phyloP scores from a whole-genome alignment of 2,888 invertebrate genomes.

The Sarcophaga variegata region DNA sequence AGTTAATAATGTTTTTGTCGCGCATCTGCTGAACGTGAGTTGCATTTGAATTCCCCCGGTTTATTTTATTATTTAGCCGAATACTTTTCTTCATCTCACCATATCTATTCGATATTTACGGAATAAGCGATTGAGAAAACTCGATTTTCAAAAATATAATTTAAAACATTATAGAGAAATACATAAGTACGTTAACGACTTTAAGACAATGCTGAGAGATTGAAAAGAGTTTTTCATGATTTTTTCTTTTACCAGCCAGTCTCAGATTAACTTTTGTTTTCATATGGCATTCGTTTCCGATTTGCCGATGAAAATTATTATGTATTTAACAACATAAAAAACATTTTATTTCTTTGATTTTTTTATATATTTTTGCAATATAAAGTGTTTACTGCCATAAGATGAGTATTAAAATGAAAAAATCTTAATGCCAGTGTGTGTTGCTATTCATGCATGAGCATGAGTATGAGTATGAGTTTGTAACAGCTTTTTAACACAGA shows the following conservation, averaged over 20 bases:
- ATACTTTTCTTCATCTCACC: neutral
- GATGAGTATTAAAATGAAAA: neutral
- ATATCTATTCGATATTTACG: neutral
- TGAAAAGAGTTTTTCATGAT: neutral
- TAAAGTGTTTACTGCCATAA: conserved; percentile 10
- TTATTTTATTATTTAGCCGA: neutral
- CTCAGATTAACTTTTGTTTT: conserved; percentile 13
- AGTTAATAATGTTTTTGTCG: conserved; percentile 52
- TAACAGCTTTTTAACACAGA: conserved; percentile 39
- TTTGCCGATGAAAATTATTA: too few relatives aligned
- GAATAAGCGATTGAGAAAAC: neutral
- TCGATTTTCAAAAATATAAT: neutral
- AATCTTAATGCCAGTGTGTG: neutral
- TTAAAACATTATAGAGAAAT: neutral
- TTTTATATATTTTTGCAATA: neutral
- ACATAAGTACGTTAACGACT: too few relatives aligned
- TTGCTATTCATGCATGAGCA: neutral
- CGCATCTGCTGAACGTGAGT: conserved; percentile 51
- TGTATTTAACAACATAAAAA: neutral
- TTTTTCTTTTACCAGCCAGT: conserved; percentile 1
- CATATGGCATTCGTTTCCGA: neutral
- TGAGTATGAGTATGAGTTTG: conserved; percentile 12
- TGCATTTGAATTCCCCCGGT: conserved; percentile 2
- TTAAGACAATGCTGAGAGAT: too few relatives aligned
- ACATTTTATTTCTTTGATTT: neutral